These are phyloP conservation scores for Podilymbus podiceps DNA, from an alignment of 2,113 vertebrate genomes.

Conservation along the genomic window DNA sequence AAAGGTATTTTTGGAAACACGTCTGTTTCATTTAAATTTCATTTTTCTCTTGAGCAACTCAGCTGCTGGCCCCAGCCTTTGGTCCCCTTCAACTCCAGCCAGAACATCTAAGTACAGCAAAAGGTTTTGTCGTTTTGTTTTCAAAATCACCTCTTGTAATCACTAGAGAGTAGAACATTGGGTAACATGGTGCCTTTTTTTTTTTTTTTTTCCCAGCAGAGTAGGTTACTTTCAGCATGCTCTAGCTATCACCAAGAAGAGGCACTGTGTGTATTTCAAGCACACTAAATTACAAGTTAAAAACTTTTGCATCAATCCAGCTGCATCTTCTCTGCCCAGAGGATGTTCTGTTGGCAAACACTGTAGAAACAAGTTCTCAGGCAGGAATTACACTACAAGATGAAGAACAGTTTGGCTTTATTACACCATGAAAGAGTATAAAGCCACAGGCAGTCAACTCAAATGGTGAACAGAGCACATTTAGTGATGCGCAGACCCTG, in stretches of 20 bases:
- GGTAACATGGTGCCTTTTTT: accelerated
- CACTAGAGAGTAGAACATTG: not conserved
- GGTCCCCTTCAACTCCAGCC: not conserved
- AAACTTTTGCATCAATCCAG: not conserved
- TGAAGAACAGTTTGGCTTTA: not conserved
- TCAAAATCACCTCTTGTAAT: not conserved
- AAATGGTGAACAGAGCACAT: not conserved
- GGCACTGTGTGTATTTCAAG: not conserved
- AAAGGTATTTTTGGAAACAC: not conserved
- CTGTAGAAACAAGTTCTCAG: not conserved
- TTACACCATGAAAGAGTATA: not conserved
- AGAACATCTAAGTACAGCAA: not conserved
- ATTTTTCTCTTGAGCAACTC: not conserved
- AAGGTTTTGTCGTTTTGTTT: not conserved
- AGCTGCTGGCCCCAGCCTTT: not conserved
- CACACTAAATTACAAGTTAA: not conserved
- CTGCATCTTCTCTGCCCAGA: not conserved
- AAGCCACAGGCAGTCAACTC: not conserved
- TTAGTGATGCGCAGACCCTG: not conserved
- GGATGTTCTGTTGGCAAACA: not conserved
- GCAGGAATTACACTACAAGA: not conserved
- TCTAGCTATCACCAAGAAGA: not conserved
- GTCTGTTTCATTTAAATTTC: not conserved
- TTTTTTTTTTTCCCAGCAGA: not conserved
- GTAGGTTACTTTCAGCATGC: not conserved